A percentile compares a stretch with the other conserved stretches of the same genome.
These are phyloP conservation scores for Rhagonycha lutea DNA, from an alignment of 2,888 invertebrate species.

Conservation along the genomic window DNA sequence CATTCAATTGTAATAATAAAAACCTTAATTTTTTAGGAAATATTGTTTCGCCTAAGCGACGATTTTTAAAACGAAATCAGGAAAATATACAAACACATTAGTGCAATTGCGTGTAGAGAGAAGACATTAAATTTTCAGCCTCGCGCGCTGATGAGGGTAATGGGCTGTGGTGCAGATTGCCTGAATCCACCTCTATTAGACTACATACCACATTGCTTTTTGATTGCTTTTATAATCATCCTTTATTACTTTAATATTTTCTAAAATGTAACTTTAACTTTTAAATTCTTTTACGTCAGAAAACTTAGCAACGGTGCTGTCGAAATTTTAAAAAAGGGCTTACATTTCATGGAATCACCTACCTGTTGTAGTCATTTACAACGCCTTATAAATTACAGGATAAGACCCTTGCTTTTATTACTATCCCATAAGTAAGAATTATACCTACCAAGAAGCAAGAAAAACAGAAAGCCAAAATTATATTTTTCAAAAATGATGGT, in stretches of 20 bases:
- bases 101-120: conserved; percentile 53
- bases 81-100: conserved; percentile 50
- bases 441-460: background rate
- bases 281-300: background rate
- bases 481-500: too few relatives aligned
- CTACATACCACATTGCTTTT: conserved; percentile 38
- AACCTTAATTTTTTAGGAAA: conserved; percentile 22
- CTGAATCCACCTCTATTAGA: conserved; percentile 46
- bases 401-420: background rate
- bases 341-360: background rate
- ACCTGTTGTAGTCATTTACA: background rate
- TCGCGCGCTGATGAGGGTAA: conserved; percentile 53
- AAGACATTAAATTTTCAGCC: conserved; percentile 55
- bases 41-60: conserved; percentile 23
- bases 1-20: background rate
- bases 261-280: background rate
- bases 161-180: conserved; percentile 53
- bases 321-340: background rate
- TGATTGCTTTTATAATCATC: conserved; percentile 35
- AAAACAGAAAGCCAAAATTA: background rate
- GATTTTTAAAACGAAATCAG: conserved; percentile 40
- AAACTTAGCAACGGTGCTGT: background rate
- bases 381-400: background rate
- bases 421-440: background rate
- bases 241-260: conserved; percentile 33